These are phyloP conservation scores for Holcopasites calliopsidis DNA, from an alignment of 1,140 invertebrate species.

Conservation along the genomic window DNA sequence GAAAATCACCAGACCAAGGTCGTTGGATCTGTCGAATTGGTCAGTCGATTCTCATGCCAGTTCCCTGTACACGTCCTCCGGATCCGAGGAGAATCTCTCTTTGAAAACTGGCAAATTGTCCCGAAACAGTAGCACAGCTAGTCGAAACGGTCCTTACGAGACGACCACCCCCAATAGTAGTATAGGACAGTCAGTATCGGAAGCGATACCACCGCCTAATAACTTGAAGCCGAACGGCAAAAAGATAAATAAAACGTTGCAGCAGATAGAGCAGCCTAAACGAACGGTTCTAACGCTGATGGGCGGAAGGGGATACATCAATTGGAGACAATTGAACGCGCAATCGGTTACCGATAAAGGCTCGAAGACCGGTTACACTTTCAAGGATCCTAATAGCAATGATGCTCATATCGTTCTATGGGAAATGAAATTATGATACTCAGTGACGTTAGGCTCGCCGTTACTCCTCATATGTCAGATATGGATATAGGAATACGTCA, in stretches of 20 bases:
- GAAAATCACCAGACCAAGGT: slow-evolving; percentile 89
- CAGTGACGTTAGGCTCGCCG: slow-evolving; percentile 42
- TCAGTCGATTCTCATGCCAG: slow-evolving; percentile 92
- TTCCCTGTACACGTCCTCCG: slow-evolving; percentile 89
- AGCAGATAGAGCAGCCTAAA: slow-evolving; percentile 81
- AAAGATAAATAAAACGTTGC: slow-evolving; percentile 67
- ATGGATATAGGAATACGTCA: slow-evolving; percentile 30
- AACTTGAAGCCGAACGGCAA: slow-evolving; percentile 67
- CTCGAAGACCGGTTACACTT: slow-evolving; percentile 70
- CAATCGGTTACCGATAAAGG: slow-evolving; percentile 69
- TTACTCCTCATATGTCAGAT: slow-evolving; percentile 25
- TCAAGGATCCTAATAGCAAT: slow-evolving; percentile 84
- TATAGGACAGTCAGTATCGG: slow-evolving; percentile 40
- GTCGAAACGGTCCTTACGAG: slow-evolving; percentile 81
- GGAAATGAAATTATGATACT: slow-evolving; percentile 92
- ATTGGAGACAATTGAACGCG: slow-evolving; percentile 84
- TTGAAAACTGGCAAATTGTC: slow-evolving; percentile 84
- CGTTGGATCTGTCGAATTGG: slow-evolving; percentile 92
- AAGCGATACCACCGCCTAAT: slow-evolving; percentile 36
- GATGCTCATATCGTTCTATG: slow-evolving; percentile 93
- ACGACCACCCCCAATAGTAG: slow-evolving; percentile 53
- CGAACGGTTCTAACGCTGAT: slow-evolving; percentile 91
- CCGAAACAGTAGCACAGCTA: slow-evolving; percentile 86
- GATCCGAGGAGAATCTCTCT: slow-evolving; percentile 89
- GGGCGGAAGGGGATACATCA: slow-evolving; percentile 92